Evolutionary conservation across 2,797 vertebrate genomes (phyloP).

Genomic region (Danio tinwini): DNA sequence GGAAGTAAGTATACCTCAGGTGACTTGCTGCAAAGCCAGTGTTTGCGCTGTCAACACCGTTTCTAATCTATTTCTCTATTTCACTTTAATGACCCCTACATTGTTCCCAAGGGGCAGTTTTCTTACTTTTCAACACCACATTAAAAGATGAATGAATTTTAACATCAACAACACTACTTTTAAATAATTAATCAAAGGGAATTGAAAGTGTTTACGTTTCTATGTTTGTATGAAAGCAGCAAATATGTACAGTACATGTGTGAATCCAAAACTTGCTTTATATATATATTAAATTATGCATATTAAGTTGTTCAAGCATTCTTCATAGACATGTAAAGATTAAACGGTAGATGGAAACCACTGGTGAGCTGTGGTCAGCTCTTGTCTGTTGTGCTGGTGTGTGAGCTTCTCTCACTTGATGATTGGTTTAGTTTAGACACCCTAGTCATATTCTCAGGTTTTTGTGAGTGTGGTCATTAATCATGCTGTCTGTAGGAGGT

Average conservation of each 20-base stretch:
- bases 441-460: conserved; percentile 28
- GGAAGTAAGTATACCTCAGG: conserved; percentile 43
- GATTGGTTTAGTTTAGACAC: conserved; percentile 22
- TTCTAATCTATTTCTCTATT: neutral
- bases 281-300: too few species aligned
- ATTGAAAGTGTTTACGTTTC: neutral
- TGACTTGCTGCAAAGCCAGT: conserved; percentile 27
- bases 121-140: neutral
- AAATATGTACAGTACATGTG: neutral
- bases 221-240: neutral
- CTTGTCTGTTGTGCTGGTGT: neutral
- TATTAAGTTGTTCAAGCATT: neutral
- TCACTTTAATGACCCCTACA: neutral
- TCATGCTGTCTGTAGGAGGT: conserved; percentile 48
- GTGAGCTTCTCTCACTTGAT: conserved; percentile 19
- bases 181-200: neutral
- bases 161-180: neutral
- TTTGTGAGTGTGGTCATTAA: conserved; percentile 36
- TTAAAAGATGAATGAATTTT: neutral
- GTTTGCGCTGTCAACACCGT: conserved; percentile 2
- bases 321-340: neutral
- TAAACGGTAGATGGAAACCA: neutral
- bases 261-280: neutral
- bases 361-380: neutral
- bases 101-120: neutral